Percentiles rank a stretch among this genome's conserved stretches.
Conservation (phyloP, 2,113 vertebrate species). For the Pedetes capensis region DNA sequence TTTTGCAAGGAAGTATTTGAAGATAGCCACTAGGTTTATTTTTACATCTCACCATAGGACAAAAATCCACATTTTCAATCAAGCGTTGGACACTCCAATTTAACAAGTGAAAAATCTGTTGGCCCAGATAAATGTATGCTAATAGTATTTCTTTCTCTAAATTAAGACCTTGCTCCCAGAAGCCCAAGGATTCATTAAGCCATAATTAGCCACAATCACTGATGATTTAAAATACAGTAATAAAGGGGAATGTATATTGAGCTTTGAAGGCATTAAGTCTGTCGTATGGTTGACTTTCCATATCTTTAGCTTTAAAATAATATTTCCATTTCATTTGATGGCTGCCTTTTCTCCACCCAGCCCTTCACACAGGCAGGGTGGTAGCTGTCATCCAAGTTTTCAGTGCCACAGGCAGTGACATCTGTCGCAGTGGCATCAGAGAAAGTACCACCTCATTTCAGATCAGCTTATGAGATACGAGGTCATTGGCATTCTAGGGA, state of each 20-base stretch:
- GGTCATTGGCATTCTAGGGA: background rate
- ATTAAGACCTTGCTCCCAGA: conserved; percentile 78
- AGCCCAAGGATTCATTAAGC: conserved; percentile 82
- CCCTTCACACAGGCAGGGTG: background rate
- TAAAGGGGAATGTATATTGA: conserved; percentile 67
- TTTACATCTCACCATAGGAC: conserved; percentile 48
- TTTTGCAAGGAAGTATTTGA: conserved; percentile 53
- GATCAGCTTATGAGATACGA: background rate
- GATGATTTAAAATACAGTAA: conserved; percentile 71
- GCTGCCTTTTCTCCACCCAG: background rate
- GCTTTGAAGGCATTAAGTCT: conserved; percentile 69
- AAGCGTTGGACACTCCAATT: conserved; percentile 55
- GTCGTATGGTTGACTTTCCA: conserved; percentile 76
- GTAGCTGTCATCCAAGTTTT: background rate
- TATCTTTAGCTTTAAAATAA: conserved; percentile 76
- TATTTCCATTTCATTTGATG: conserved; percentile 68
- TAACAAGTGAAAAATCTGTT: conserved; percentile 77
- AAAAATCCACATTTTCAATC: conserved; percentile 67
- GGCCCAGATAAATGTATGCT: conserved; percentile 79
- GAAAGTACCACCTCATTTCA: background rate
- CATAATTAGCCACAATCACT: conserved; percentile 78
- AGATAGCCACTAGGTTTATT: conserved; percentile 38
- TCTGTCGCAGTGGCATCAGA: background rate
- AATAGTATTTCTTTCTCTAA: conserved; percentile 72
- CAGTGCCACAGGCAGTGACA: background rate